Base-by-base conservation (phyloP, 2,888 invertebrate species). In the Callinectes sapidus region DNA sequence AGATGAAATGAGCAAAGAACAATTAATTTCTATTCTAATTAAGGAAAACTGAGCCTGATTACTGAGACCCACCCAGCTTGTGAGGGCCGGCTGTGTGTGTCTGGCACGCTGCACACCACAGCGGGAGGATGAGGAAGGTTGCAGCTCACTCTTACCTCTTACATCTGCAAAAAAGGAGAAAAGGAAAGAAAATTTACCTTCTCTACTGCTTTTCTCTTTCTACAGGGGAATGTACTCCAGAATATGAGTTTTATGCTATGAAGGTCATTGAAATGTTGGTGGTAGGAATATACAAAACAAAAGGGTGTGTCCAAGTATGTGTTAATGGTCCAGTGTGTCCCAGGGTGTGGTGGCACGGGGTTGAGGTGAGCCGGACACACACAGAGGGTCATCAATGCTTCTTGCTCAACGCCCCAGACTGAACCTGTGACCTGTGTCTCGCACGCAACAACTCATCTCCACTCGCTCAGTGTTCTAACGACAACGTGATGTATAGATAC, bases 381-480 rank as follows among this genome's bases (percentile, higher is more conserved):
- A 81, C 81, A 81, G 81, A 18, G 2, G 81, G 81, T 35, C 18
- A 16, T 81, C 81, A 35, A 35, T 16, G 81, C 81, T 81, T 81
- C 81, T 81, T 81, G 81, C 81, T 81, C 81, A 81, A 81, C 35
- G 18, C 81, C 81, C 81, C 81, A 18, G 35, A 35, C 35, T 32
- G 81, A 81, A 16, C 35, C 81, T n/a, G 81, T 81, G 81, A 81
- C 13, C 81, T 32, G 81, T 35, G 81, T 35, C 81, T 71, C 81
- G 35, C 81, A 81, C 89, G 61, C 28, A 77, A 77, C 28, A 77
- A 77, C 39, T 48, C 48, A 48, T 48, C 48, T 48, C 48, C 48
- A 48, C 48, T 77, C 61, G 42, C 71, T 89, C 61, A 28, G 48
- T 89, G 89, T 89, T 89, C 66, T 89, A 81, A 81, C 2, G 28